A percentile compares a stretch with the other conserved stretches of the same genome.
Evolutionary conservation across 2,797 vertebrate species (phyloP).

Genomic region (Oophaga sylvatica): DNA sequence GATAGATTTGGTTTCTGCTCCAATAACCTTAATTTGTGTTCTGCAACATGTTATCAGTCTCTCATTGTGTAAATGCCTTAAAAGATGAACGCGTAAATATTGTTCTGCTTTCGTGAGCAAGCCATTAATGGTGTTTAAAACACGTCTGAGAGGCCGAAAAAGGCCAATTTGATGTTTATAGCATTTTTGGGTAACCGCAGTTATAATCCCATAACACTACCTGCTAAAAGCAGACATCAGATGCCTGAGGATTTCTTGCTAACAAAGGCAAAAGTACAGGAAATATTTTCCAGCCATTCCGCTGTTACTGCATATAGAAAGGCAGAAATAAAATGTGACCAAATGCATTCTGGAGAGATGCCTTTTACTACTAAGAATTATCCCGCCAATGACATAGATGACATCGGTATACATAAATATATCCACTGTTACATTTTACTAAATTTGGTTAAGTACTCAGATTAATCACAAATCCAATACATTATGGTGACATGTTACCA

Average conservation of each 20-base stretch:
- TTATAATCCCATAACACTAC: conserved; percentile 62
- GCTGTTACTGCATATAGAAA: conserved; percentile 40
- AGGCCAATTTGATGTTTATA: conserved; percentile 68
- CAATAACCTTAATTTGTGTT: conserved; percentile 72
- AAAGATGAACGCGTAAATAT: conserved; percentile 75
- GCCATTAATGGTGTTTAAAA: conserved; percentile 75
- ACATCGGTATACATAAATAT: background rate
- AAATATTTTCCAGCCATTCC: conserved; percentile 45
- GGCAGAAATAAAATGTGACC: conserved; percentile 20
- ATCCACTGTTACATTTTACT: too few species aligned
- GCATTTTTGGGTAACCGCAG: conserved; percentile 65
- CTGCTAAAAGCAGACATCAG: conserved; percentile 64
- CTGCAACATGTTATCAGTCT: conserved; percentile 68
- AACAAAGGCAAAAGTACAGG: conserved; percentile 55
- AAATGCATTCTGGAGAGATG: background rate
- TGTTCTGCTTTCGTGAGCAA: conserved; percentile 73
- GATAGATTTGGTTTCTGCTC: conserved; percentile 68
- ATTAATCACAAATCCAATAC: too few species aligned
- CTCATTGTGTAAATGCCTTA: conserved; percentile 68
- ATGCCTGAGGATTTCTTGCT: conserved; percentile 59
- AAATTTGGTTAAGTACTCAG: too few species aligned
- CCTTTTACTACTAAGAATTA: background rate
- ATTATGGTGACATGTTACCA: too few species aligned
- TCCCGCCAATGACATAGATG: background rate
- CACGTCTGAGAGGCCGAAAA: conserved; percentile 70